Evolutionary conservation across 2,113 vertebrate species (phyloP).

Genomic region (Buteo buteo): DNA sequence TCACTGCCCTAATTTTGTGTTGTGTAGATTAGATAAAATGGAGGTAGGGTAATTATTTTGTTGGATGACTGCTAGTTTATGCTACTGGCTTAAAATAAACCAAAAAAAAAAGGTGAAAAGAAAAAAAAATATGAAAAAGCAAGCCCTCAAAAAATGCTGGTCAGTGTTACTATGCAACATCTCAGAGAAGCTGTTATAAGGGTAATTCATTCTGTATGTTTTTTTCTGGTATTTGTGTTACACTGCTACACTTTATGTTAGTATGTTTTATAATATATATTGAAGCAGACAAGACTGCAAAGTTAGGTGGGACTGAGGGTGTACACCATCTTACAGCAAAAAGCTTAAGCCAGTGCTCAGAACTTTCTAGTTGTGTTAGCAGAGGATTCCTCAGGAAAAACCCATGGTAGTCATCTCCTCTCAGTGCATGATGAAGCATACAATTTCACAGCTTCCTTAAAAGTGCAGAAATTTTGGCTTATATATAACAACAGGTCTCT

Average conservation of each 20-base stretch:
- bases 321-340: background rate
- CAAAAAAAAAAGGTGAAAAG: too few relatives aligned
- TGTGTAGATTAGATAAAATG: background rate
- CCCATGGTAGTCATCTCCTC: background rate
- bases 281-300: background rate
- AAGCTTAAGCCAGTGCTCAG: background rate
- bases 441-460: rapidly evolving
- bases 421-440: background rate
- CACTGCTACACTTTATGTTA: rapidly evolving
- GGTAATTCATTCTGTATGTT: rapidly evolving
- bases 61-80: background rate
- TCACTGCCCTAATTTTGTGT: background rate
- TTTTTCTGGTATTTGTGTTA: background rate
- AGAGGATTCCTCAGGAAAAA: background rate
- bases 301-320: background rate
- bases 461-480: background rate
- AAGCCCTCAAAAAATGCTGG: background rate
- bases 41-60: background rate
- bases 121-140: background rate
- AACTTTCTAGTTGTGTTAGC: background rate
- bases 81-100: background rate
- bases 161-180: background rate
- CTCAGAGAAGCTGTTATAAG: background rate
- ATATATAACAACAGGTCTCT: too few relatives aligned
- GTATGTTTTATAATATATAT: background rate